A percentile compares a stretch with the other conserved stretches of the same genome.
These are phyloP conservation scores for Falco columbarius DNA, from an alignment of 2,797 vertebrate species.

Conservation along the genomic window DNA sequence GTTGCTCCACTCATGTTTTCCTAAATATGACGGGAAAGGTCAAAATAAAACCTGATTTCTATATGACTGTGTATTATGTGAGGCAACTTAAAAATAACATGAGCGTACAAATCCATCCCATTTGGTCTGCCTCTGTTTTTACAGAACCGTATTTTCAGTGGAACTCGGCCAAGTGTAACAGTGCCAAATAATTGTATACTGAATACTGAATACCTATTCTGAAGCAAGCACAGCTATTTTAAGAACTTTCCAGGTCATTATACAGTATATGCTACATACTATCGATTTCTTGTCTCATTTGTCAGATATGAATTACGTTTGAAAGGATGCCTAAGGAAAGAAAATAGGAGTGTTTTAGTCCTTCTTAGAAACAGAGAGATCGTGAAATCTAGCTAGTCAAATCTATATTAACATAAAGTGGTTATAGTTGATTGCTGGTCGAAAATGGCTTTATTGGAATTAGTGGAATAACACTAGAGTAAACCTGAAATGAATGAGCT, in stretches of 20 bases:
- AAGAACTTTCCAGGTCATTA: conserved; percentile 13
- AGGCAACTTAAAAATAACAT: background rate
- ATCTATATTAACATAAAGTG: background rate
- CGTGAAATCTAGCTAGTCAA: background rate
- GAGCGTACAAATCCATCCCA: rapidly evolving
- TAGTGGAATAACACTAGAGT: background rate
- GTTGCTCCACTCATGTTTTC: background rate
- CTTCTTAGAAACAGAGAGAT: background rate
- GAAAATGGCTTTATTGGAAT: conserved; percentile 6
- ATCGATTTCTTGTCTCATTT: conserved; percentile 39
- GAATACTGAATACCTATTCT: background rate
- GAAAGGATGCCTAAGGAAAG: conserved; percentile 2
- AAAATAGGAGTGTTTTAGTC: background rate
- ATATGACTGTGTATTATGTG: background rate
- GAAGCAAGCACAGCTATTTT: background rate
- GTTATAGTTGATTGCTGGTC: background rate
- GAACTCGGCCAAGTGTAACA: background rate
- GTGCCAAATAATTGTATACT: background rate
- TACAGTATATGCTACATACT: background rate
- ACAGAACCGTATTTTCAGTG: background rate
- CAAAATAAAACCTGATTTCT: background rate
- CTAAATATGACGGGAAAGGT: background rate
- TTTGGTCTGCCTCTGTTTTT: background rate
- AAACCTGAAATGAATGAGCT: background rate
- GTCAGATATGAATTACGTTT: conserved; percentile 12